These are phyloP conservation scores for Drymodes brunneopygia DNA, from an alignment of 2,113 vertebrate species.

Conservation along the genomic window DNA sequence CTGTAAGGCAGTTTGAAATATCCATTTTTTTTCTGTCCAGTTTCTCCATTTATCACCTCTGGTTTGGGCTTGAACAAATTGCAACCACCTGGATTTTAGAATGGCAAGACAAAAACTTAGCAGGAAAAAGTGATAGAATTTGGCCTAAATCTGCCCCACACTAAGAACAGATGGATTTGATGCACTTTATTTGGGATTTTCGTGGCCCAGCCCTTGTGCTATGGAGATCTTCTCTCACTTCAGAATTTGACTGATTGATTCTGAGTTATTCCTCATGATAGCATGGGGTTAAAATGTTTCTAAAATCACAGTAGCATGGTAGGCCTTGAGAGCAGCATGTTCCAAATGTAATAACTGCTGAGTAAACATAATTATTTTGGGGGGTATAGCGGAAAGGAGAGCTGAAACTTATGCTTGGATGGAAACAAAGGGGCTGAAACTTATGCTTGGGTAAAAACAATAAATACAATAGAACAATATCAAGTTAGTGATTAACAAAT, in stretches of 20 bases:
- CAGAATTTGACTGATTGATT: neutral
- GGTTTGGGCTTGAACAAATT: neutral
- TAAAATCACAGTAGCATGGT: too few species aligned
- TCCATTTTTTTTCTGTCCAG: neutral
- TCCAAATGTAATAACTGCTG: too few species aligned
- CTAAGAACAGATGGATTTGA: neutral
- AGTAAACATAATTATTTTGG: too few species aligned
- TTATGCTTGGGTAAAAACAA: too few species aligned
- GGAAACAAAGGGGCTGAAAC: too few species aligned
- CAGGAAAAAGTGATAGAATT: neutral
- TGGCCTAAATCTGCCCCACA: neutral
- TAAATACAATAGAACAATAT: too few species aligned
- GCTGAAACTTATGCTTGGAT: too few species aligned
- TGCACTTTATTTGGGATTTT: neutral
- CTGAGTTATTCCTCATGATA: neutral
- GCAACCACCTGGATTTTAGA: neutral
- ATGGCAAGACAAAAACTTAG: neutral
- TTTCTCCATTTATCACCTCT: neutral
- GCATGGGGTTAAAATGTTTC: too few species aligned
- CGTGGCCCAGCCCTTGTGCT: neutral
- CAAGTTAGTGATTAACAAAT: too few species aligned
- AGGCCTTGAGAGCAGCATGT: too few species aligned
- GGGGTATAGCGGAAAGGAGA: too few species aligned
- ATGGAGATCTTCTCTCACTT: neutral
- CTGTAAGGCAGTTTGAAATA: neutral